phyloP scores from a whole-genome alignment of 1,140 invertebrate species.

The Achatina immaculata region DNA sequence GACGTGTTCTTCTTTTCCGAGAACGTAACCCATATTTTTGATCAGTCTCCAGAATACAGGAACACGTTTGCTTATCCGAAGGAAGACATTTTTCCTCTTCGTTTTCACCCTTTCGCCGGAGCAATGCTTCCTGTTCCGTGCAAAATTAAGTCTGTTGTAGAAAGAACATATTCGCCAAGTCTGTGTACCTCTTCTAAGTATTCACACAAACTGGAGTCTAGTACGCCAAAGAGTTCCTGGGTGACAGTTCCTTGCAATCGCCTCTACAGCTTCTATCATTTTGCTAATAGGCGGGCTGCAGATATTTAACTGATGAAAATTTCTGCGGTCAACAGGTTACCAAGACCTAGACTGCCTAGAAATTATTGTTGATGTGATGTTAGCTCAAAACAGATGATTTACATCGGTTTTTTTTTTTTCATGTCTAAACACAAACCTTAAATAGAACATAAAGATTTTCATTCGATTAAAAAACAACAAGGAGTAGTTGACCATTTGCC shows the following conservation, averaged over 20 bases:
- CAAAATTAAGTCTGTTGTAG: neutral
- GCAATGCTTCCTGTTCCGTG: neutral
- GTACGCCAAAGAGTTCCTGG: neutral
- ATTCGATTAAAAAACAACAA: no score
- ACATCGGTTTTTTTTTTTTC: no score
- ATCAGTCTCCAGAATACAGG: neutral
- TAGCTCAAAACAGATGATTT: no score
- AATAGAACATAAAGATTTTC: no score
- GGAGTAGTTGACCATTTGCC: no score
- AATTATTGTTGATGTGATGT: no score
- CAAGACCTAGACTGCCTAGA: no score
- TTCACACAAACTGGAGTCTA: neutral
- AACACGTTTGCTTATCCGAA: neutral
- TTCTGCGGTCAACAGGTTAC: no score
- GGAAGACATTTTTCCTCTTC: neutral
- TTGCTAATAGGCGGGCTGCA: neutral
- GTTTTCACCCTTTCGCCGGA: neutral
- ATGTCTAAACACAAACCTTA: no score
- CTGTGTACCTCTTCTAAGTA: neutral
- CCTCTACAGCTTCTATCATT: neutral
- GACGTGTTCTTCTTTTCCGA: conserved; percentile 2
- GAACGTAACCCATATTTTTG: neutral
- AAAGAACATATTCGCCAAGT: neutral
- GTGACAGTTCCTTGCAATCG: neutral
- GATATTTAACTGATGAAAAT: no score